These are phyloP conservation scores for Apteryx mantelli DNA, from an alignment of 2,113 vertebrate species.

Conservation along the genomic window DNA sequence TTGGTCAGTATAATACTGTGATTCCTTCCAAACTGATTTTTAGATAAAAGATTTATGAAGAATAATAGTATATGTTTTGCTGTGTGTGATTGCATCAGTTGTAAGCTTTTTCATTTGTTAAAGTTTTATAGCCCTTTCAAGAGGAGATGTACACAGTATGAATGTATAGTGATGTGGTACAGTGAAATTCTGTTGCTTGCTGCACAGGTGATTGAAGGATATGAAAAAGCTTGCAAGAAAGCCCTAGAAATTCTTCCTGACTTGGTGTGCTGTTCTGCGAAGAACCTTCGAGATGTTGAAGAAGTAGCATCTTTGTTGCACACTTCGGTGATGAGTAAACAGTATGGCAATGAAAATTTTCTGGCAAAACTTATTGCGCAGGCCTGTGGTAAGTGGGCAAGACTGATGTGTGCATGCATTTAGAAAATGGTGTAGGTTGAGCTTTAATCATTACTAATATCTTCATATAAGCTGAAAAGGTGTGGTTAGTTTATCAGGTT, in stretches of 20 bases:
- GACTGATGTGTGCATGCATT: not conserved
- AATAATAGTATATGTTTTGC: not conserved
- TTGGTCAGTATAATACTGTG: not conserved
- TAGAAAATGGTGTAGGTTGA: not conserved
- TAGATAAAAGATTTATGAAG: not conserved
- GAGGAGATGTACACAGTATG: not conserved
- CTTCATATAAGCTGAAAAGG: not conserved
- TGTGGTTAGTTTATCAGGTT: not conserved
- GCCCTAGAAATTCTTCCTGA: constrained; percentile 91
- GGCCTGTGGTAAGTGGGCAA: constrained; percentile 89
- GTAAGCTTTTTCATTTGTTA: not conserved
- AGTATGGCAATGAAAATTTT: constrained; percentile 92
- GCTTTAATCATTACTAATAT: not conserved
- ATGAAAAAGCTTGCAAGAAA: constrained; percentile 94
- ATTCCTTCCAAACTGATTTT: not conserved
- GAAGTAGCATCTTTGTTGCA: constrained; percentile 88
- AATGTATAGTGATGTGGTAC: not conserved
- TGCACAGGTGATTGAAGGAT: constrained; percentile 93
- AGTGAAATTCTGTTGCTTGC: not conserved
- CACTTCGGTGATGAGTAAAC: constrained; percentile 94
- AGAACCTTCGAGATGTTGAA: constrained; percentile 86
- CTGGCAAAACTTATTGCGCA: constrained; percentile 91
- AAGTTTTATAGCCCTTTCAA: not conserved
- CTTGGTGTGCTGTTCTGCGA: constrained; percentile 89
- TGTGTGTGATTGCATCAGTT: not conserved